Base-by-base conservation (phyloP, 2,888 invertebrate species). In the Drosophila peninsularis region DNA sequence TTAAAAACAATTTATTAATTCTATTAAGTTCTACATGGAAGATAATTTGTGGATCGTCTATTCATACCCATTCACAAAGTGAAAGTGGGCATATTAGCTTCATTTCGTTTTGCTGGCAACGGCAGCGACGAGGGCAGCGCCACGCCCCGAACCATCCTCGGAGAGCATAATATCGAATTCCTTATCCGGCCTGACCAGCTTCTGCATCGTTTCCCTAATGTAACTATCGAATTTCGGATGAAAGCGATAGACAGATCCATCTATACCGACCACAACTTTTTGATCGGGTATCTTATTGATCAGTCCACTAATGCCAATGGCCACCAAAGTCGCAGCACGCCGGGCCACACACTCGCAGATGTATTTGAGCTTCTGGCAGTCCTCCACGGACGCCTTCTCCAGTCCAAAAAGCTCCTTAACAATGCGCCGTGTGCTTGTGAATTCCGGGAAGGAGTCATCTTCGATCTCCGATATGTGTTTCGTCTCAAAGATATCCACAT, bases 401-500 rank as follows among this genome's bases (percentile, higher is more conserved):
- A 90, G 41, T 0, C 80, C 85, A 63, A 98, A 94, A 0, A 91
- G 55, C 92, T 98, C 96, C 76, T 97, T 96, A 44, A 99, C 93
- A 34, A 99, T 96, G 64, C 93, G 94, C 76, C 95, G 94, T 78
- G 97, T 97, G 90, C 96, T 97, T 14, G 94, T 94, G 92, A 95
- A 97, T 75, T 95, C 95, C 5, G 97, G 97, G 52, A 94, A 93
- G 39, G 95, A 94, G 90, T 98, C 97, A 7, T 95, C 95, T 93
- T 99, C 99, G 71, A 99, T 98, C 93, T 99, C 98, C 0, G 99
- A 99, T 10, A 99, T 96, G 92, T 96, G 98, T 94, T 98, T 98
- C 0, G 99, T 98, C 92, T 97, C 96, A 93, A 99, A 98, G 79
- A 95, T 95, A 75, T 96, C 96, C 39, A 94, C 36, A 44, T 78